Base-by-base conservation (phyloP, 2,888 invertebrate genomes). In the Drosophila pseudotalamancana region DNA sequence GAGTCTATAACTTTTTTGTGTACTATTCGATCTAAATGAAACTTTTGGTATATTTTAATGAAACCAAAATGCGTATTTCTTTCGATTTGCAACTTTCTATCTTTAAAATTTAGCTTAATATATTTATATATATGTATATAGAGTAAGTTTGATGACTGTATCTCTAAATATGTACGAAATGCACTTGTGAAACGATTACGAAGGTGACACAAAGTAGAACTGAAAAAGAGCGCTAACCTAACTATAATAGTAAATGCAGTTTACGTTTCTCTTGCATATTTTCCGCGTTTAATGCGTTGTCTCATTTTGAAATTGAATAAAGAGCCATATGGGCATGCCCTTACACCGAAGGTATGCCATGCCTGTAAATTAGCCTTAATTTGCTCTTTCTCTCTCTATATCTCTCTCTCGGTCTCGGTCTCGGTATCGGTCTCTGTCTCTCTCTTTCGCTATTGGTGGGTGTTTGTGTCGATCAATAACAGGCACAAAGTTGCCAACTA, bases 241-340 rank as follows among this genome's bases (percentile, higher is more conserved):
- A n/a, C n/a, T n/a, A 12, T 8, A 12, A 14, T 14, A 3, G 4
- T 6, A 31, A 34, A 25, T 55, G 50, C 50, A 56, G 40, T 70
- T 63, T 63, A 43, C n/a, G 46, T 16, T 19, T 42, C 16, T 25
- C 12, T 4, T 6, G 9, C 8, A n/a, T 25, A 11, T 40, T 14
- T 32, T 16, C 9, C 27, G 3, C 27, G 6, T 16, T 40, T 12
- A n/a, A 9, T 18, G 16, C 50, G 25, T 1, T 31, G 25, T 3
- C 31, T 19, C 1, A 11, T 23, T 4, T 1, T 18, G 19, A 86
- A 81, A 81, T 81, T 81, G 86, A 81, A 86, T 80, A 81, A 81
- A 82, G 80, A 82, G 83, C 80, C 83, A 72, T 81, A 81, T 80
- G 86, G 86, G 63, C 80, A 76, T 72, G 86, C 76, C 79, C 72